Percentiles rank a stretch among this genome's conserved stretches.
Conservation (phyloP, 1,140 invertebrate species). For the Maniola jurtina region DNA sequence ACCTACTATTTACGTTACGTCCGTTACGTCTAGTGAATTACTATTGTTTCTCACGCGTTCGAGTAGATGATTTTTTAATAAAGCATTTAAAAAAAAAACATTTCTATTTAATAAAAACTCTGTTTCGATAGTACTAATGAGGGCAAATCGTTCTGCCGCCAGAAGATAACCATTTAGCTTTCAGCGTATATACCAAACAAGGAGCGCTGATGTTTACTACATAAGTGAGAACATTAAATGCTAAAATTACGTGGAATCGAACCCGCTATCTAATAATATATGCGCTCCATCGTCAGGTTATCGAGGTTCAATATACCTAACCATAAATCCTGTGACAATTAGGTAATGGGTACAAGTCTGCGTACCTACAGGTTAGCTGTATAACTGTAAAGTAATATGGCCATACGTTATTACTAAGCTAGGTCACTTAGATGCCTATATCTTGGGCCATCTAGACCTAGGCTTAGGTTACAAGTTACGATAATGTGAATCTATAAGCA, state of each 20-base stretch:
- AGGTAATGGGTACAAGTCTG: slow-evolving; percentile 8
- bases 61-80: too few species aligned
- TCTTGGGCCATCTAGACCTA: slow-evolving; percentile 23
- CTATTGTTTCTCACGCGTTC: too few species aligned
- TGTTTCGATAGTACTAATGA: too few species aligned
- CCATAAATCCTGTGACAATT: not conserved
- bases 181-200: too few species aligned
- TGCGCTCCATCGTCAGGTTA: not conserved
- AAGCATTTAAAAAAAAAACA: too few species aligned
- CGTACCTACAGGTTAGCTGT: not conserved
- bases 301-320: slow-evolving; percentile 1
- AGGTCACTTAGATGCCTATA: slow-evolving; percentile 9
- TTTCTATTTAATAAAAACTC: too few species aligned
- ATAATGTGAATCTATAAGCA: not conserved
- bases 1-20: too few species aligned
- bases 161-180: too few species aligned
- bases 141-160: too few species aligned
- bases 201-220: too few species aligned
- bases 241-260: not conserved
- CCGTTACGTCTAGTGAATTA: too few species aligned
- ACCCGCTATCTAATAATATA: not conserved
- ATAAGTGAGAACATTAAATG: not conserved
- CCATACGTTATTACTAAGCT: slow-evolving; percentile 1
- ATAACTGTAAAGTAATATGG: slow-evolving; percentile 11
- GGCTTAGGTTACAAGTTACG: slow-evolving; percentile 6